Evolutionary conservation across 2,797 vertebrate species (phyloP), one percentile per base, ranked within the genome.

Genomic region (Stomatorhinus walkeri): DNA sequence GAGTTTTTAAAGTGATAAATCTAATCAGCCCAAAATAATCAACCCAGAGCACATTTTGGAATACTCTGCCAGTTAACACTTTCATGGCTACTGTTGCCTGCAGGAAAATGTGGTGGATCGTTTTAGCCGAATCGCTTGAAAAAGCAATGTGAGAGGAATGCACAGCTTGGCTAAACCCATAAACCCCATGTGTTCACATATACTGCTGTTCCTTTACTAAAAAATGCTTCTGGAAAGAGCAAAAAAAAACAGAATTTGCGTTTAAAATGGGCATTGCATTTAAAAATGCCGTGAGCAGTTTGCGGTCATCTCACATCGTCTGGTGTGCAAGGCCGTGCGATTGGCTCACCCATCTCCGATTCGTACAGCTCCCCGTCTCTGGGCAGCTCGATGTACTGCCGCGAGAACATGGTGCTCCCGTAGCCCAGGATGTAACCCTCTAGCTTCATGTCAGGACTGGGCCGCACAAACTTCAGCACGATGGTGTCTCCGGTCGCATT

Each of bases 361-460:
- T 97, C 91, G 0, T 95, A 97, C 0, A 94, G 95, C 90, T 97
- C 95, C 88, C 97, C 98, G 40, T 98, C 96, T 0, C 96, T 93
- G 12, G 98, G 98, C 79, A 99, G 95, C 88, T 96, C 94, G 85
- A 99, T 97, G 91, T 96, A 97, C 90, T 99, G 98, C 90, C 97
- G 98, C 93, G 97, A 97, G 91, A 98, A 97, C 91, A 97, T 94
- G 89, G 91, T 97, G 94, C 96, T 97, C 89, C 98, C 98, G 0
- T 99, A 99, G 56, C 98, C 98, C 93, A 99, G 92, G 92, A 99
- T 96, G 93, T 98, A 99, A 28, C 98, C 98, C 93, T 98, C 96
- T 3, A 99, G 94, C 90, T 95, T 98, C 64, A 95, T 96, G 89
- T 95, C 96, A 28, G 95, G 92, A 59, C 93, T 95, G 85, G 96